Conservation (phyloP, 2,888 invertebrate genomes). For the Myathropa florea region DNA sequence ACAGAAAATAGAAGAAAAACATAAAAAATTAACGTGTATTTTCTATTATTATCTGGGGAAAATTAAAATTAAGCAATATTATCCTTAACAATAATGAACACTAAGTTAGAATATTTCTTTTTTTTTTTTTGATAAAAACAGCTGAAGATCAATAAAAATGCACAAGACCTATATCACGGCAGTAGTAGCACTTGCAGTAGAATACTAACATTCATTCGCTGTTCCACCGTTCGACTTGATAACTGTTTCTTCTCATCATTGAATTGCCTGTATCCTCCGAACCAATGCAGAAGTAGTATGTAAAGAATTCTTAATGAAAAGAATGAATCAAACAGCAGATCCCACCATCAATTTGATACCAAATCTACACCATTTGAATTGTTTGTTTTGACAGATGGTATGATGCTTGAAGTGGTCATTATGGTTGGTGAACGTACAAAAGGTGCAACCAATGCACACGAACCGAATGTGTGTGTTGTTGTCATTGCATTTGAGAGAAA, state of each 20-base stretch:
- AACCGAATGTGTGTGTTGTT: slow-evolving; percentile 79
- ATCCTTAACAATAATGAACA: background rate
- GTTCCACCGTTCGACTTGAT: background rate
- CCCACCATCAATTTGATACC: slow-evolving; percentile 63
- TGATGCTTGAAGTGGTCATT: slow-evolving; percentile 35
- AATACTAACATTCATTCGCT: slow-evolving; percentile 19
- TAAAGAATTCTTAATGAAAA: background rate
- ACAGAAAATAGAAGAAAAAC: background rate
- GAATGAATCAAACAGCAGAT: background rate
- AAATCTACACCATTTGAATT: slow-evolving; percentile 59
- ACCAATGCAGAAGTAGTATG: slow-evolving; percentile 11
- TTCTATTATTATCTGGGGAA: background rate
- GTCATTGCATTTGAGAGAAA: slow-evolving; percentile 74
- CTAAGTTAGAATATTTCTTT: background rate
- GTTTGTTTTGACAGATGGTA: slow-evolving; percentile 37
- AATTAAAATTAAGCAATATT: background rate
- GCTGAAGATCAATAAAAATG: slow-evolving; percentile 31
- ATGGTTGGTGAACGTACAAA: slow-evolving; percentile 72
- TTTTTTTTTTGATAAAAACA: background rate
- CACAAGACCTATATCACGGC: slow-evolving; percentile 45
- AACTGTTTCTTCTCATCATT: background rate
- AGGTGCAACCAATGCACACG: slow-evolving; percentile 78
- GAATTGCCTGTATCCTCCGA: background rate
- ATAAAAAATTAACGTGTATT: background rate
- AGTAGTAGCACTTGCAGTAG: slow-evolving; percentile 63